Base-by-base conservation (phyloP, 2,797 vertebrate species). In the Sebastes minor region DNA sequence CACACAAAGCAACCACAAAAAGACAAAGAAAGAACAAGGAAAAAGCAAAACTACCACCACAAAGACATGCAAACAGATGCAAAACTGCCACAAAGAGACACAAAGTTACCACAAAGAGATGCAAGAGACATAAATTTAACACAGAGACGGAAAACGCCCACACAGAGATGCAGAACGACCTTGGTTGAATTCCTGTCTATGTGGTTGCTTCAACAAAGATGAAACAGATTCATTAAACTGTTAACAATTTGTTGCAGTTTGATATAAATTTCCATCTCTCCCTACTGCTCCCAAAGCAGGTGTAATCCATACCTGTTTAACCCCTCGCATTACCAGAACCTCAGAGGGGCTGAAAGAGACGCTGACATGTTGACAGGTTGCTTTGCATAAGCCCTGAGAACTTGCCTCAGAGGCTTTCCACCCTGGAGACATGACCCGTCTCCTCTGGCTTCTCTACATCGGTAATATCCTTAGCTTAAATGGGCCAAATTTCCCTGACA, bases 401-500 rank as follows among this genome's bases (percentile, higher is more conserved):
- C 55, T 82, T 20, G 8, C 65, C 68, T 75, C 27, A 33, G 61
- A 86, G 61, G 52, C 25, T 81, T 76, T 73, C 53, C 53, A 25
- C 14, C 30, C 67, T 49, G 62, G 32, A 87, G 84, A 76, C 55
- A 28, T 66, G 78, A 82, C 81, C 82, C 20, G 22, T 81, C 66
- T 56, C 38, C 49, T 56, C 65, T 84, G 69, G 74, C 83, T 74
- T 83, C 70, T 64, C 77, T 49, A 11, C 66, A 82, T 60, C 35
- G n/a, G 64, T 80, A 74, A 82, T 56, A 73, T 65, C 55, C 42
- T 88, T 22, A 57, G 33, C 2, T 3, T 77, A 72, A 81, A 84
- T 71, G 10, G 60, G 20, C 61, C 38, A 83, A 62, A 88, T 87
- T 68, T 84, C 38, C 71, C 57, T 91, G 88, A 89, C 89, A 92